Evolutionary conservation across 64 coral and sea anemone genomes (phyloP).

Genomic region (Trachythela sp.): DNA sequence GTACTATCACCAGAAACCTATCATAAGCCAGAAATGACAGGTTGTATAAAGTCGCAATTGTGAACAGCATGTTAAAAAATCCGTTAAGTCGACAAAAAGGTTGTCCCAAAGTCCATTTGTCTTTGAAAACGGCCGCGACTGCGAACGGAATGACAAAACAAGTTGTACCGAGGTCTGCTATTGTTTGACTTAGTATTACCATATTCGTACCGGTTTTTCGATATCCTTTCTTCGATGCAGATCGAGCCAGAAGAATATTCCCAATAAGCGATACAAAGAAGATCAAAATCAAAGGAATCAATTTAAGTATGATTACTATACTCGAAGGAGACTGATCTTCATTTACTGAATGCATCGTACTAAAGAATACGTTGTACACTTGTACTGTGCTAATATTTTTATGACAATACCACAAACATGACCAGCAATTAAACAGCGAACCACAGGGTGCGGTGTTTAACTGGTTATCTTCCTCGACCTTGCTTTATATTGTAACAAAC

Average conservation of each 20-base stretch:
- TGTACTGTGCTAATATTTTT: no score
- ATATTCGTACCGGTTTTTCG: constrained; percentile 75
- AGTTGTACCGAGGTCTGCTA: constrained; percentile 65
- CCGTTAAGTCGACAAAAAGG: constrained; percentile 35
- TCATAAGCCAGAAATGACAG: constrained; percentile 58
- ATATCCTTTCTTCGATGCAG: constrained; percentile 2
- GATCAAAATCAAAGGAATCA: constrained; percentile 52
- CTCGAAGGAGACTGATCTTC: not conserved
- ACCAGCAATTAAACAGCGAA: no score
- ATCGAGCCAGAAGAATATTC: constrained; percentile 50
- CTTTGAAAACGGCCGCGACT: constrained; percentile 45
- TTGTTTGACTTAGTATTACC: constrained; percentile 66
- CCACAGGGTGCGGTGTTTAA: no score
- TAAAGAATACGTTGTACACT: not conserved
- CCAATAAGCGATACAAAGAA: constrained; percentile 46
- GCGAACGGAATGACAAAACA: constrained; percentile 58
- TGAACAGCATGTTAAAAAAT: constrained; percentile 84
- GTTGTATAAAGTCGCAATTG: constrained; percentile 62
- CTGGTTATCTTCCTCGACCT: no score
- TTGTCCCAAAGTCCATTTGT: constrained; percentile 60
- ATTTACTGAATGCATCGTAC: not conserved
- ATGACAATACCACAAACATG: not conserved
- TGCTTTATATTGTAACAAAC: not conserved
- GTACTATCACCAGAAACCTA: constrained; percentile 65
- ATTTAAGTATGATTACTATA: constrained; percentile 32